Conservation (phyloP, 2,113 vertebrate genomes). For the Noctilio leporinus region DNA sequence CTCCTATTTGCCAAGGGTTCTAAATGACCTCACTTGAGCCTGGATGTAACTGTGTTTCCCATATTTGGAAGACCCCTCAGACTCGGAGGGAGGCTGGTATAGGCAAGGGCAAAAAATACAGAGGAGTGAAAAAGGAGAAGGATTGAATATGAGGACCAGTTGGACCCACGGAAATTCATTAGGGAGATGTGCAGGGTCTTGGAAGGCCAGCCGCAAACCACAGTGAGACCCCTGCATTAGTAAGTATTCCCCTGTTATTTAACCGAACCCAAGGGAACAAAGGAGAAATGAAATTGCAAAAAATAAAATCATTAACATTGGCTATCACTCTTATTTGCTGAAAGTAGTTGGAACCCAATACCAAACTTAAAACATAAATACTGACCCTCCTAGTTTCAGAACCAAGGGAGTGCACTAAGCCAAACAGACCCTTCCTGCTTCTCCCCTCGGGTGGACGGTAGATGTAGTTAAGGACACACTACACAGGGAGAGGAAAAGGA, state of each 20-base stretch:
- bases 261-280: not conserved
- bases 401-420: not conserved
- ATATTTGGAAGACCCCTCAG: not conserved
- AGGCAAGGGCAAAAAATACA: not conserved
- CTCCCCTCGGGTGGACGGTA: not conserved
- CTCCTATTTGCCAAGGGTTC: not conserved
- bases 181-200: not conserved
- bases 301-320: not conserved
- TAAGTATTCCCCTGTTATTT: not conserved
- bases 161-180: not conserved
- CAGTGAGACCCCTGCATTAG: not conserved
- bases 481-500: not conserved
- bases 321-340: not conserved
- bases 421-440: not conserved
- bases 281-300: not conserved
- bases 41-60: not conserved
- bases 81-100: not conserved
- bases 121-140: not conserved
- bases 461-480: not conserved
- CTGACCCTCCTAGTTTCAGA: not conserved
- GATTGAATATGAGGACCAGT: not conserved
- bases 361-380: not conserved
- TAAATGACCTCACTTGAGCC: not conserved
- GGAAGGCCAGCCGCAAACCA: not conserved
- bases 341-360: not conserved